A percentile compares a stretch with the other conserved stretches of the same genome.
phyloP scores from a whole-genome alignment of 2,888 invertebrate genomes.

The Dryomyza anilis region DNA sequence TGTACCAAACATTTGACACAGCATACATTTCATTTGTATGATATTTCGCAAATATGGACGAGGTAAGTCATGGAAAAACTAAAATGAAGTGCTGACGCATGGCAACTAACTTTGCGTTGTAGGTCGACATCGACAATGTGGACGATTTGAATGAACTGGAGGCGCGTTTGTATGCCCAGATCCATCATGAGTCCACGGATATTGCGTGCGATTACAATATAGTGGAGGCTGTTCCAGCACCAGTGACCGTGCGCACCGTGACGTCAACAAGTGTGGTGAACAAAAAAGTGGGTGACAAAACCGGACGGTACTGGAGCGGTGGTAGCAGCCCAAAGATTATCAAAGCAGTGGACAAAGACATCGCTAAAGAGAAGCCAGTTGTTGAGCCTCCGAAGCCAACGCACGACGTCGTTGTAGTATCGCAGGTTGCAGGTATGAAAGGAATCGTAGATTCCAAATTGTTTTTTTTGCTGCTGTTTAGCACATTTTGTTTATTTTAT shows the following conservation, averaged over 20 bases:
- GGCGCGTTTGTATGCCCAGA: slow-evolving; percentile 55
- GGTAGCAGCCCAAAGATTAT: neutral
- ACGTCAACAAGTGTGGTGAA: slow-evolving; percentile 46
- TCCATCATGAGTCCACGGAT: slow-evolving; percentile 52
- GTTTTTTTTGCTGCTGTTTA: too few species aligned
- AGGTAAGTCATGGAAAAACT: slow-evolving; percentile 40
- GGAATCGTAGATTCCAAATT: too few species aligned
- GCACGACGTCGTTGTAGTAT: neutral
- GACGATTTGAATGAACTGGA: slow-evolving; percentile 57
- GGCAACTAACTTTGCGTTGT: neutral
- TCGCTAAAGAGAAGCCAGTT: neutral
- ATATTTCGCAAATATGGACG: slow-evolving; percentile 43
- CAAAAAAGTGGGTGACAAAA: slow-evolving; percentile 28
- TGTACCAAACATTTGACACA: too few species aligned
- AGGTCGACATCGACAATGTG: slow-evolving; percentile 42
- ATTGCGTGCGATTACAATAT: slow-evolving; percentile 4
- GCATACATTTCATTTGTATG: slow-evolving; percentile 6
- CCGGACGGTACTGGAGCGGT: slow-evolving; percentile 42
- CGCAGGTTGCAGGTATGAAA: too few species aligned
- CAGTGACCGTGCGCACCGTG: slow-evolving; percentile 38
- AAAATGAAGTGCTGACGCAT: slow-evolving; percentile 1
- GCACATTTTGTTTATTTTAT: too few species aligned
- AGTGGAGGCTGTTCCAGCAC: slow-evolving; percentile 28
- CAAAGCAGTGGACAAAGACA: neutral
- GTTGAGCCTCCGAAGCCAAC: neutral